These are phyloP conservation scores for Enteromius anoplus DNA, from an alignment of 2,797 vertebrate species.

Conservation along the genomic window DNA sequence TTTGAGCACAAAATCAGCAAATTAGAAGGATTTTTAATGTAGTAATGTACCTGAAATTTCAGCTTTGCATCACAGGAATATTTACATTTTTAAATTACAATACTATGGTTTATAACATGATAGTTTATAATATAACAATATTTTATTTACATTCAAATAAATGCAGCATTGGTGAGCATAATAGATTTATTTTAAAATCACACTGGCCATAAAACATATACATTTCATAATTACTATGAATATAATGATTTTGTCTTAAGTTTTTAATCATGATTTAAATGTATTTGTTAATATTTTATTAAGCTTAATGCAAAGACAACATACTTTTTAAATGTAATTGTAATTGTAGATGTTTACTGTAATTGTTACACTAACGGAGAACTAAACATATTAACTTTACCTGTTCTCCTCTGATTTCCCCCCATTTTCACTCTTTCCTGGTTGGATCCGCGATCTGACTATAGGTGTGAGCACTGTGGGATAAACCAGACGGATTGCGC, in stretches of 20 bases:
- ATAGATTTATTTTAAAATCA: not conserved
- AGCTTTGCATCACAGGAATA: not conserved
- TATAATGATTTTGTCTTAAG: not conserved
- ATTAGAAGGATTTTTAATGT: not conserved
- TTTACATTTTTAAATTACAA: not conserved
- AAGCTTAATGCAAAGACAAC: not conserved
- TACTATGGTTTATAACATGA: too few relatives aligned
- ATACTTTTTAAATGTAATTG: not conserved
- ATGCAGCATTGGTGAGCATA: not conserved
- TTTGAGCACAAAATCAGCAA: not conserved
- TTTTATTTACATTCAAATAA: not conserved
- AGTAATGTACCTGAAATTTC: not conserved
- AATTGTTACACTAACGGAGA: not conserved
- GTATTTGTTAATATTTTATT: not conserved
- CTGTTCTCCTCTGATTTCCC: slow-evolving; percentile 87
- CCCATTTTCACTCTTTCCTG: slow-evolving; percentile 80
- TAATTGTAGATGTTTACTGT: not conserved
- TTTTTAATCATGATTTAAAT: not conserved
- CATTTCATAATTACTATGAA: not conserved
- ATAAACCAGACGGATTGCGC: slow-evolving; percentile 85
- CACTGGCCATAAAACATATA: not conserved
- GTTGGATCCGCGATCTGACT: slow-evolving; percentile 66
- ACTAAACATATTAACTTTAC: slow-evolving; percentile 57
- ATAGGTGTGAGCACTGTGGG: slow-evolving; percentile 85
- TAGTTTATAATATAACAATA: too few relatives aligned